phyloP scores from a whole-genome alignment of 2,888 invertebrate species.

The Falcaria lacertinaria region DNA sequence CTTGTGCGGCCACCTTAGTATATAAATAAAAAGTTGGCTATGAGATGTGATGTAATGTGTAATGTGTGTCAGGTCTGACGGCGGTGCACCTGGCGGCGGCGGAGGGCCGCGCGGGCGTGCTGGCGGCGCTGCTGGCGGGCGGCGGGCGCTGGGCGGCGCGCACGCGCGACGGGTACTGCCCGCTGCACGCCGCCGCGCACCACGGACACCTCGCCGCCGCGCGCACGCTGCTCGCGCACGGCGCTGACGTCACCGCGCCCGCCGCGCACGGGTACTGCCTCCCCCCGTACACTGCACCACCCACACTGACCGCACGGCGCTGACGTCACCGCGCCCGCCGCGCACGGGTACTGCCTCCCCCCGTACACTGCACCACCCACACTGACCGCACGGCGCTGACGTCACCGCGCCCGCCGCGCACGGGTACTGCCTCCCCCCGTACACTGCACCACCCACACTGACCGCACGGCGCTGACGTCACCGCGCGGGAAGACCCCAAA shows the following conservation, averaged over 20 bases:
- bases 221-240: slow-evolving; percentile 96
- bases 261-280: slow-evolving; percentile 86
- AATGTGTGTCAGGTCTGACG: slow-evolving; percentile 83
- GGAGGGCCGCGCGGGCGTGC: slow-evolving; percentile 94
- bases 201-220: slow-evolving; percentile 94
- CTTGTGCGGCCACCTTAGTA: no score
- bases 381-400: slow-evolving; percentile 89
- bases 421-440: background rate
- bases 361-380: background rate
- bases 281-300: background rate
- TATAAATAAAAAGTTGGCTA: no score
- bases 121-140: slow-evolving; percentile 87
- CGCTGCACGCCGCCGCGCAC: slow-evolving; percentile 97
- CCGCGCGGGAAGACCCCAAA: no score
- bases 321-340: slow-evolving; percentile 84
- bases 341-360: background rate
- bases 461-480: slow-evolving; percentile 93
- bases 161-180: slow-evolving; percentile 93
- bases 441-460: background rate
- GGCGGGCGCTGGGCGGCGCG: slow-evolving; percentile 86
- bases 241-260: slow-evolving; percentile 90
- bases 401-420: slow-evolving; percentile 81
- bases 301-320: slow-evolving; percentile 86
- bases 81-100: slow-evolving; percentile 97
- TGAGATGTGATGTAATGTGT: no score